These are phyloP conservation scores for Elaphurus davidianus DNA, from an alignment of 2,113 vertebrate species.

Conservation along the genomic window DNA sequence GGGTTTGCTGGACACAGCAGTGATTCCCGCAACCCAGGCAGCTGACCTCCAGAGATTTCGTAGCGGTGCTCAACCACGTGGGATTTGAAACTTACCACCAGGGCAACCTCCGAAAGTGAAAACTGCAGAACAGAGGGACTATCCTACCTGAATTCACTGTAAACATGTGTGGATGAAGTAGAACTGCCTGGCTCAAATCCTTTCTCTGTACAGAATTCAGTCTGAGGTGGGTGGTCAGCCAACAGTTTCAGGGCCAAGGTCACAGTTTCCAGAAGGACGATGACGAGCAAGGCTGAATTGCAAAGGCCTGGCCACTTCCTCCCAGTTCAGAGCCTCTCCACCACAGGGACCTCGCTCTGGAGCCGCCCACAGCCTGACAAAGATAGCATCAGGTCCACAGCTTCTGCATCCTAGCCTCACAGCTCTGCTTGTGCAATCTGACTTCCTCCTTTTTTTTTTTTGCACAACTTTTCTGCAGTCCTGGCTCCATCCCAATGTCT, in stretches of 20 bases:
- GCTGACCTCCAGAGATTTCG: background rate
- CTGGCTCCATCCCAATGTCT: background rate
- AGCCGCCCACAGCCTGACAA: background rate
- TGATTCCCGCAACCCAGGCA: background rate
- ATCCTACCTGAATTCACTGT: background rate
- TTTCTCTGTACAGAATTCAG: background rate
- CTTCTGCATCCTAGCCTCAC: background rate
- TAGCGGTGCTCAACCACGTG: accelerated
- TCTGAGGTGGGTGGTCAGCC: background rate
- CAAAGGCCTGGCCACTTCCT: background rate
- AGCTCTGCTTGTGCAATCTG: accelerated
- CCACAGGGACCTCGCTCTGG: background rate
- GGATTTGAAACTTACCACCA: background rate
- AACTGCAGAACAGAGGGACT: too few species aligned
- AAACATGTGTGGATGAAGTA: background rate
- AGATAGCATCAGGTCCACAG: background rate
- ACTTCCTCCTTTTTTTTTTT: background rate
- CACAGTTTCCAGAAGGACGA: background rate
- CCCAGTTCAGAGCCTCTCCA: background rate
- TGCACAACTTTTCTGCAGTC: background rate
- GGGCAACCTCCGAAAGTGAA: background rate
- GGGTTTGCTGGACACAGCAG: accelerated
- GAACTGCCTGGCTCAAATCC: background rate
- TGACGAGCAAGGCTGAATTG: background rate
- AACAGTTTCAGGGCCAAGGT: background rate